Conservation (phyloP, 2,888 invertebrate species). For the Campoletis raptor region DNA sequence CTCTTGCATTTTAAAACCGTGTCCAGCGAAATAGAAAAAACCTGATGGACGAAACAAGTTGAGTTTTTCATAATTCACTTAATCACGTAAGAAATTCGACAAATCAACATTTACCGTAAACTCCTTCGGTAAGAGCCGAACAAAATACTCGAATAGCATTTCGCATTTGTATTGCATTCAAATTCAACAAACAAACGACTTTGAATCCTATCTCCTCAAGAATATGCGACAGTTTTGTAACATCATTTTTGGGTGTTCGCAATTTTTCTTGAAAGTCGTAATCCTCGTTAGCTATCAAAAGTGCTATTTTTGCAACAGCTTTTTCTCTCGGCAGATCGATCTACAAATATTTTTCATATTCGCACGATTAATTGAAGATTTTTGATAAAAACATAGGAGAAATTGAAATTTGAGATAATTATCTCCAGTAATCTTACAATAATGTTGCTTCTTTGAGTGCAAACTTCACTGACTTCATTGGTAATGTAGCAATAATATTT, state of each 20-base stretch:
- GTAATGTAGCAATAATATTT: conserved; percentile 80
- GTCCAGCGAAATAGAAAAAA: conserved; percentile 83
- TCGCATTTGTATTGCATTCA: conserved; percentile 79
- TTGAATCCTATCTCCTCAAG: conserved; percentile 80
- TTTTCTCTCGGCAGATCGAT: conserved; percentile 75
- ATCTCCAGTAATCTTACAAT: conserved; percentile 71
- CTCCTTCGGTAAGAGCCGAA: conserved; percentile 76
- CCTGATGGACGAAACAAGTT: conserved; percentile 70
- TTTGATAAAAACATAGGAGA: background rate
- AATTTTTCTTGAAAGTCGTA: conserved; percentile 76
- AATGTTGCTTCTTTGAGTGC: conserved; percentile 74
- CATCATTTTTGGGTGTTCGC: conserved; percentile 80
- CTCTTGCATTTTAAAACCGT: conserved; percentile 82
- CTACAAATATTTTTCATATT: conserved; percentile 63
- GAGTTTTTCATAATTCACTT: background rate
- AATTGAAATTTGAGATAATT: background rate
- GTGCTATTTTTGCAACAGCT: conserved; percentile 80
- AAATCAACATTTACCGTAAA: conserved; percentile 78
- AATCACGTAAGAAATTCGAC: background rate
- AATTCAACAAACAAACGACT: conserved; percentile 80
- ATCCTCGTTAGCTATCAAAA: conserved; percentile 80
- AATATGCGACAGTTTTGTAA: conserved; percentile 75
- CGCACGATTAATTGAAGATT: background rate
- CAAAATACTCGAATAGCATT: conserved; percentile 80
- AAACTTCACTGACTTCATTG: conserved; percentile 76